These are phyloP conservation scores for Tapirus terrestris DNA, from an alignment of 2,113 vertebrate genomes.

Conservation along the genomic window DNA sequence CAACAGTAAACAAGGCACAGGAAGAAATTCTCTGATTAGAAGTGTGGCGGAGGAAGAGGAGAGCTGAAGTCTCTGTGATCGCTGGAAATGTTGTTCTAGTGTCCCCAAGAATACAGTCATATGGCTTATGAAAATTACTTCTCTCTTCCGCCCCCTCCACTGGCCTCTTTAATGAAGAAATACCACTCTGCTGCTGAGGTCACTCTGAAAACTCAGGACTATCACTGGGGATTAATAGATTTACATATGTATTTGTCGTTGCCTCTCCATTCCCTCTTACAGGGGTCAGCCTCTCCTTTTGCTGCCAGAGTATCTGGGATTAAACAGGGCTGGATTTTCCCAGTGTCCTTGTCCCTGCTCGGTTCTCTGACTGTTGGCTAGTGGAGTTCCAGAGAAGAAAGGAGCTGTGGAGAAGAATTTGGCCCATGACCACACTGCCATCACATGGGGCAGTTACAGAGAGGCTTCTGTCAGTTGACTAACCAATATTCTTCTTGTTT, in stretches of 20 bases:
- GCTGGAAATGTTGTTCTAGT: constrained; percentile 65
- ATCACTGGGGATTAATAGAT: constrained; percentile 62
- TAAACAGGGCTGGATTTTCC: not conserved
- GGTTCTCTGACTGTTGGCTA: not conserved
- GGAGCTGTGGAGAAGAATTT: not conserved
- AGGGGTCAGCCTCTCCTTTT: not conserved
- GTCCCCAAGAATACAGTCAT: constrained; percentile 69
- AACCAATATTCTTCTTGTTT: not conserved
- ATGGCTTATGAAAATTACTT: constrained; percentile 71
- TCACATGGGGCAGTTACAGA: not conserved
- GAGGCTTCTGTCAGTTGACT: not conserved
- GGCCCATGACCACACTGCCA: not conserved
- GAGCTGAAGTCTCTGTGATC: constrained; percentile 70
- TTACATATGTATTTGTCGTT: constrained; percentile 47
- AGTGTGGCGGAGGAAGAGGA: constrained; percentile 74
- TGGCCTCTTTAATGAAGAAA: constrained; percentile 82
- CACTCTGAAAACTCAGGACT: constrained; percentile 53
- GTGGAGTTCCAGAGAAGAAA: not conserved
- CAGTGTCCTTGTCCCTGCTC: not conserved
- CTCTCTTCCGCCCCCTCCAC: not conserved
- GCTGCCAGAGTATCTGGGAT: not conserved
- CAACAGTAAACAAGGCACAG: constrained; percentile 91
- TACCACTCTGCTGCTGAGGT: constrained; percentile 54
- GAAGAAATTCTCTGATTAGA: constrained; percentile 91
- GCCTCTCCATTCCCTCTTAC: constrained; percentile 55